Evolutionary conservation across 2,888 invertebrate genomes (phyloP), one percentile per base, ranked within the genome.

Genomic region (Homarus gammarus): DNA sequence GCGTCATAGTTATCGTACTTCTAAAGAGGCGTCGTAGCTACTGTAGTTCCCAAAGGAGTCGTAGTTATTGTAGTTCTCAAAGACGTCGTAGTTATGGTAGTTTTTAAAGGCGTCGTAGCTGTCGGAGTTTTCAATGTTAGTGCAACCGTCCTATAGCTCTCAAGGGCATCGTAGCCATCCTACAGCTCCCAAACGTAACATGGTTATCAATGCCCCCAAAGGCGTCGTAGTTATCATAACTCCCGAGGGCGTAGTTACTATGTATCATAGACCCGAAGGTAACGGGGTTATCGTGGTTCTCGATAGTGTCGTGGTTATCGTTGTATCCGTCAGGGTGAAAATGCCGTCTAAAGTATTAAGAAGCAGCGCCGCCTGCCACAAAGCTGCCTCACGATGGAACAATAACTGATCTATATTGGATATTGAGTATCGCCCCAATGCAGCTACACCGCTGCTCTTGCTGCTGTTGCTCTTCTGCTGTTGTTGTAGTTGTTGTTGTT

Each of bases 391-490:
- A 6, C 27, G 64, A 64, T n/a, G 27, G 64, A 64, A 64, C 64
- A 64, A 64, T 64, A 64, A n/a, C 27, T 64, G 64, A 64, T 64
- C 64, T 64, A 64, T 64, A 64, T 64, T 64, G 64, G 64, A 64
- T 64, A 64, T 64, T 64, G 64, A 64, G 27, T 27, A 64, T 27
- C 64, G n/a, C 64, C 12, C 64, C 64, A 27, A 27, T 27, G 64
- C 5, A 64, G 27, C 64, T 3, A 5, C 64, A 8, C 27, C 27
- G 1, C 31, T 27, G 27, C 64, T 64, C 64, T 27, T 27, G 1
- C 64, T 64, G 5, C 61, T 64, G 2, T 18, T 64, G 61, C 64
- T 56, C 64, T 64, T 1, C 8, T 27, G 64, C 64, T 64, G 5
- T 27, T 64, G 64, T 27, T 64, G 2, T 12, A 3, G 64, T 27